phyloP scores from a whole-genome alignment of 2,797 vertebrate species.

The Taeniopygia guttata region DNA sequence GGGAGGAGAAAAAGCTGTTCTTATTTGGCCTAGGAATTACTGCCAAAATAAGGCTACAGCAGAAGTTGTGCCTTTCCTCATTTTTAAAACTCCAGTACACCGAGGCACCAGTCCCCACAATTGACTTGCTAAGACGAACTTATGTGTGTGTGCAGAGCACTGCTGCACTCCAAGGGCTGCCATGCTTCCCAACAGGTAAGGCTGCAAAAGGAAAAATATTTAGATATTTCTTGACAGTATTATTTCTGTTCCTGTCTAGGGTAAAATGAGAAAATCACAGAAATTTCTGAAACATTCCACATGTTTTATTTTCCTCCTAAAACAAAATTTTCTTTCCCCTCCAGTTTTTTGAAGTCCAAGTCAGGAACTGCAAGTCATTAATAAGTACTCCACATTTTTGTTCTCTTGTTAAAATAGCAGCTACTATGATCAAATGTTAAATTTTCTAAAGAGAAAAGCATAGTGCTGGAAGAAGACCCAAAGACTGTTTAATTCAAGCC shows the following conservation, averaged over 20 bases:
- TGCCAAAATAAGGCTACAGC: not conserved
- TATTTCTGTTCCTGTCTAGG: not conserved
- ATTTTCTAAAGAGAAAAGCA: not conserved
- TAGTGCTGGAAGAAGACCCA: not conserved
- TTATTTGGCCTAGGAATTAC: not conserved
- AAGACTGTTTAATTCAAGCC: conserved; percentile 33
- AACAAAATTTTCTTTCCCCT: not conserved
- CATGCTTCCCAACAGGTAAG: not conserved
- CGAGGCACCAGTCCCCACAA: not conserved
- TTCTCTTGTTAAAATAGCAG: conserved; percentile 26
- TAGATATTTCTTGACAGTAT: not conserved
- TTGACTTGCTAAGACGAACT: not conserved
- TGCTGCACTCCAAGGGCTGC: not conserved
- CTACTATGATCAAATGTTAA: conserved; percentile 17
- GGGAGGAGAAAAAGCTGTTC: not conserved
- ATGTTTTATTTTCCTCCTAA: not conserved
- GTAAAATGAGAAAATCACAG: conserved; percentile 17
- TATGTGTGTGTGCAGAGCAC: rapidly evolving
- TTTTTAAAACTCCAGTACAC: not conserved
- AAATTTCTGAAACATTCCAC: not conserved
- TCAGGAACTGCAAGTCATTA: conserved; percentile 12
- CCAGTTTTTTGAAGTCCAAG: not conserved
- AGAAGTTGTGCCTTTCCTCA: not conserved
- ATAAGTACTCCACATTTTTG: not conserved
- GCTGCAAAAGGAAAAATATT: not conserved